A percentile compares a stretch with the other conserved stretches of the same genome.
Evolutionary conservation across 1,140 invertebrate species (phyloP).

Genomic region (Formica exsecta): DNA sequence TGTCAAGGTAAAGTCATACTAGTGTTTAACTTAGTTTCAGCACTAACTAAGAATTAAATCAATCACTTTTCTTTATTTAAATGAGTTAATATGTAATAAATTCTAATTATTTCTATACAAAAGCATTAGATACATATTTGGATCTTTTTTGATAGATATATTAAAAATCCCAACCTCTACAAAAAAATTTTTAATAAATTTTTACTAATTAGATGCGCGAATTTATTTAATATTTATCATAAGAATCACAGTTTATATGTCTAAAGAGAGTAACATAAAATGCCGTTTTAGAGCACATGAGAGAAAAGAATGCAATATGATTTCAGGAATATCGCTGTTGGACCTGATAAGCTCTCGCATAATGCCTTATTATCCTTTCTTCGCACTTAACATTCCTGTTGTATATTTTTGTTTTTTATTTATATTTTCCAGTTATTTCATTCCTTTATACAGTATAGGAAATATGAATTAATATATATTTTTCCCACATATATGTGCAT

Average conservation of each 20-base stretch:
- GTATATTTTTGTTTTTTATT: constrained; percentile 47
- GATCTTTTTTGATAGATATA: background rate
- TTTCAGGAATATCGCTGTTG: constrained; percentile 78
- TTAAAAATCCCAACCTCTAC: background rate
- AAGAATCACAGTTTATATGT: background rate
- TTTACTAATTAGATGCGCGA: background rate
- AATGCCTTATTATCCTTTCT: constrained; percentile 74
- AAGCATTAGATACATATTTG: background rate
- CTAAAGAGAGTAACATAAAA: constrained; percentile 32
- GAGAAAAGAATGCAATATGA: constrained; percentile 68
- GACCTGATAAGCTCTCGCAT: constrained; percentile 73
- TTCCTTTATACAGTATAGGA: background rate
- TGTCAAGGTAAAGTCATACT: constrained; percentile 79
- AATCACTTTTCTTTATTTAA: constrained; percentile 10
- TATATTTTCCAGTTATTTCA: constrained; percentile 30
- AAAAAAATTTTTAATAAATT: no score
- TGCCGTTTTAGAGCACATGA: constrained; percentile 22
- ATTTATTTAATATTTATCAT: constrained; percentile 20
- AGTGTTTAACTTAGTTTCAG: constrained; percentile 28
- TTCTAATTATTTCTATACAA: background rate
- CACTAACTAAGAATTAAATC: constrained; percentile 23
- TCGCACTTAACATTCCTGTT: constrained; percentile 69
- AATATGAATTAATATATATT: constrained; percentile 13
- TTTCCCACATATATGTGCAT: background rate
- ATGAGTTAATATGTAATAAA: background rate